Evolutionary conservation across 1,140 invertebrate genomes (phyloP), one percentile per base, ranked within the genome.

Genomic region (Chironomus striatipennis): DNA sequence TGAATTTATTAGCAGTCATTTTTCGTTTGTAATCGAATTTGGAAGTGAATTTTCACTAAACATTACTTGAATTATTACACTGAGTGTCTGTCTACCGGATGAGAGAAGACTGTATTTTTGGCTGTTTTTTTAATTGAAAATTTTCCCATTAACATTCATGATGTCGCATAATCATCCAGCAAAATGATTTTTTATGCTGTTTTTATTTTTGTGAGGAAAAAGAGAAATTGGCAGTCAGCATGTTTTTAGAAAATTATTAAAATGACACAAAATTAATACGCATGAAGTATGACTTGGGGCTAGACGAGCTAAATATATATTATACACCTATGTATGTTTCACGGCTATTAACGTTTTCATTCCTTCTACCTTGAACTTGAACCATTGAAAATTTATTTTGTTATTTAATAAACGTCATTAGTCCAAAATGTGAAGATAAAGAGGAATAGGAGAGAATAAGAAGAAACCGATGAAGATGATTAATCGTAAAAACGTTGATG

Each of bases 311-410:
- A 34, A 34, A 34, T 34, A 34, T 34, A 34, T 34, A n/a, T n/a
- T n/a, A 34, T 34, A 34, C 24, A 34, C 24, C 24, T 57, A 57
- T 57, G 43, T 47, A 47, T 15, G n/a, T 57, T 57, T 57, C 47
- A 57, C n/a, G 47, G 12, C n/a, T n/a, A 57, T 57, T 57, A 57
- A 57, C 12, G 24, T 34, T 34, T 34, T 34, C n/a, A 34, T 34
- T 34, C 24, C 47, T 57, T n/a, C 12, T 57, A 57, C 47, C 47
- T 57, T 57, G 47, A 57, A 57, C 47, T 57, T 57, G 47, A 57
- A 15, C n/a, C 47, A 15, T 57, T 12, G n/a, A 57, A 57, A 15
- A 57, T 57, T 57, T 12, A 57, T 57, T 57, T 12, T 57, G 47
- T 57, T 57, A 57, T 15, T 57, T 57, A 57, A 57, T 57, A 57